phyloP scores from a whole-genome alignment of 2,888 invertebrate genomes.

The Drosophila formosana region DNA sequence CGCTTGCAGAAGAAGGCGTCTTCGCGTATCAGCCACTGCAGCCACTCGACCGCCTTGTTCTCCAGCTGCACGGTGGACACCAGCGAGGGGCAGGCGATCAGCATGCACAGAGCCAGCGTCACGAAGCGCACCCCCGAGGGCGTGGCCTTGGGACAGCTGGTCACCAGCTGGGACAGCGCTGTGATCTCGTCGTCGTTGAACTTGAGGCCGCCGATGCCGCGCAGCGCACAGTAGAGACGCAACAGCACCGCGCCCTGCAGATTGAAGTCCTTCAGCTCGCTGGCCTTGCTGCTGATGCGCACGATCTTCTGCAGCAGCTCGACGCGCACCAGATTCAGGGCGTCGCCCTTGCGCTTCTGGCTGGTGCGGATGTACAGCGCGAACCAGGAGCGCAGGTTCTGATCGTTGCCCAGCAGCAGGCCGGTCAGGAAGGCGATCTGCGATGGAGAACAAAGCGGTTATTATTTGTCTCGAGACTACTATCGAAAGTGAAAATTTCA shows the following conservation, averaged over 20 bases:
- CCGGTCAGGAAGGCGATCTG: constrained; percentile 95
- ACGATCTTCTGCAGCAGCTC: constrained; percentile 91
- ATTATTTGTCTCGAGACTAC: neutral
- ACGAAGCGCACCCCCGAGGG: constrained; percentile 97
- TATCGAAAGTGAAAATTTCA: too few species aligned
- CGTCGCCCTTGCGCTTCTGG: constrained; percentile 89
- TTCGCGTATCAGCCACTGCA: constrained; percentile 96
- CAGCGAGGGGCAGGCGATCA: constrained; percentile 96
- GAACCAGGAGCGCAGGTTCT: constrained; percentile 96
- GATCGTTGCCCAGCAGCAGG: constrained; percentile 94
- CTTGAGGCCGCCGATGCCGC: constrained; percentile 97
- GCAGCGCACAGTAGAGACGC: constrained; percentile 95
- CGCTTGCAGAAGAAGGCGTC: constrained; percentile 95
- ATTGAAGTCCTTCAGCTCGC: constrained; percentile 88
- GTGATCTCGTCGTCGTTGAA: constrained; percentile 96
- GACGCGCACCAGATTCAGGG: constrained; percentile 88
- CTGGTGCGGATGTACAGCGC: constrained; percentile 93
- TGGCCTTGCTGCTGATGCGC: constrained; percentile 88
- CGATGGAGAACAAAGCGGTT: neutral
- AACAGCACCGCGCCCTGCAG: constrained; percentile 96
- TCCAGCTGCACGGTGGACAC: constrained; percentile 92
- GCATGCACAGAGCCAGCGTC: constrained; percentile 96
- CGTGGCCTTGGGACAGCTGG: constrained; percentile 95
- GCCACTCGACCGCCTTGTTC: constrained; percentile 95
- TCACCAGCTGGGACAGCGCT: constrained; percentile 92